Conservation (phyloP, 2,797 vertebrate species). For the Kryptolebias ocellatus region DNA sequence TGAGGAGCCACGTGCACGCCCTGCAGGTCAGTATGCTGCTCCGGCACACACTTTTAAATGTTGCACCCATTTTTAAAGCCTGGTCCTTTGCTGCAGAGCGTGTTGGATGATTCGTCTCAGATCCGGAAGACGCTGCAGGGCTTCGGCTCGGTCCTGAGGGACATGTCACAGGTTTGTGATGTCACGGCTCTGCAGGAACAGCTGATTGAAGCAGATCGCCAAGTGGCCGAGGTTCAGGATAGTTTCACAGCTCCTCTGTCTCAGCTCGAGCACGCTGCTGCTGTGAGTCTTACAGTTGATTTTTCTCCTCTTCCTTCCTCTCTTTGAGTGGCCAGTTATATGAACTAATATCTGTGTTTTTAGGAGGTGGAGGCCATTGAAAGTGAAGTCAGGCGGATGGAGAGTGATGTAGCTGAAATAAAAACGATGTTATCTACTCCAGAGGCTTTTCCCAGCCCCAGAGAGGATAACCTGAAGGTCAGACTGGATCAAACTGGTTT, state of each 20-base stretch:
- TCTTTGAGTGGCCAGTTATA: not conserved
- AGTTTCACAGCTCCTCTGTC: slow-evolving; percentile 84
- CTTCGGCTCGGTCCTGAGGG: slow-evolving; percentile 82
- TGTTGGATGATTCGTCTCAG: slow-evolving; percentile 89
- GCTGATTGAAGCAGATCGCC: slow-evolving; percentile 77
- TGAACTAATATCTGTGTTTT: not conserved
- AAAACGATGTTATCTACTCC: slow-evolving; percentile 85
- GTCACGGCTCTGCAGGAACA: slow-evolving; percentile 75
- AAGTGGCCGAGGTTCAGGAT: slow-evolving; percentile 83
- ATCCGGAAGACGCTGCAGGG: slow-evolving; percentile 85
- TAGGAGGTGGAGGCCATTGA: slow-evolving; percentile 92
- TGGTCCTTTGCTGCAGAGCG: slow-evolving; percentile 78
- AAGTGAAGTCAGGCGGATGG: slow-evolving; percentile 86
- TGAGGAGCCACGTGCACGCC: slow-evolving; percentile 80
- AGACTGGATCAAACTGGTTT: slow-evolving; percentile 6
- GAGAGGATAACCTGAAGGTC: slow-evolving; percentile 88
- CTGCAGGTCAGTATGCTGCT: slow-evolving; percentile 81
- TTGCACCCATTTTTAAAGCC: not conserved
- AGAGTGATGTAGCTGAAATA: slow-evolving; percentile 85
- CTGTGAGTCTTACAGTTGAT: slow-evolving; percentile 79
- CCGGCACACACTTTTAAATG: not conserved
- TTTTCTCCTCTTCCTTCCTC: not conserved
- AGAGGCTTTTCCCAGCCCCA: slow-evolving; percentile 85
- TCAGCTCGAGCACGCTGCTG: slow-evolving; percentile 85
- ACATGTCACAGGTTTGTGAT: slow-evolving; percentile 86